Base-by-base conservation (phyloP, 2,113 vertebrate genomes). In the Speoplatyrhinus poulsoni region DNA sequence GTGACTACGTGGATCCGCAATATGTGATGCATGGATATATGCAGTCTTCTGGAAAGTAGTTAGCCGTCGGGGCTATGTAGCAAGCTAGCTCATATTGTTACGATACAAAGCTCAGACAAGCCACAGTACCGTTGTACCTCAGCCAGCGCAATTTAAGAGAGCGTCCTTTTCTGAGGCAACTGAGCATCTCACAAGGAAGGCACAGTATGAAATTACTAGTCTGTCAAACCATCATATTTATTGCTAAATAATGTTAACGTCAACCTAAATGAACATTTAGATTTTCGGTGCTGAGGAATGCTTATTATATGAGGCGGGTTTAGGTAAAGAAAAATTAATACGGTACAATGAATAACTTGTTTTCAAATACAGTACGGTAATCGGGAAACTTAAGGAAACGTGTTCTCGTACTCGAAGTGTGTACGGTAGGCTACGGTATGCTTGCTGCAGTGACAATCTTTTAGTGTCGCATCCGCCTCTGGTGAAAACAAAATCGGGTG, bases 391-490 rank as follows among this genome's bases (percentile, higher is more conserved):
- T 59, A 32, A 33, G 26, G 58, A 60, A 33, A 56, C 9, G 54
- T n/a, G 19, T 56, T 10, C 26, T 26, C 26, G 26, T 26, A 9
- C 19, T n/a, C n/a, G n/a, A n/a, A 1, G 17, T 60, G 46, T 67
- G 64, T 65, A 50, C 5, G 15, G 10, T 10, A 26, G 7, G 41
- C 12, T 6, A 2, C 0, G 36, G 15, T 47, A 3, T 9, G 55
- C 7, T 49, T 11, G 69, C 46, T 53, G 47, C 57, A 46, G 1
- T 70, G 46, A 72, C 62, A 75, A 41, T 10, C 7, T 19, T 33
- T 76, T 65, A 32, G 36, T 69, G 19, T 46, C 60, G 76, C 82
- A 84, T 82, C 84, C 84, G 82, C 79, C 74, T 80, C 71, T 15
- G 12, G 46, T 46, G 63, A 26, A 19, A 3, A 19, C 46, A 1